Base-by-base conservation (phyloP, 2,888 invertebrate species). In the Callyntrura sp. region DNA sequence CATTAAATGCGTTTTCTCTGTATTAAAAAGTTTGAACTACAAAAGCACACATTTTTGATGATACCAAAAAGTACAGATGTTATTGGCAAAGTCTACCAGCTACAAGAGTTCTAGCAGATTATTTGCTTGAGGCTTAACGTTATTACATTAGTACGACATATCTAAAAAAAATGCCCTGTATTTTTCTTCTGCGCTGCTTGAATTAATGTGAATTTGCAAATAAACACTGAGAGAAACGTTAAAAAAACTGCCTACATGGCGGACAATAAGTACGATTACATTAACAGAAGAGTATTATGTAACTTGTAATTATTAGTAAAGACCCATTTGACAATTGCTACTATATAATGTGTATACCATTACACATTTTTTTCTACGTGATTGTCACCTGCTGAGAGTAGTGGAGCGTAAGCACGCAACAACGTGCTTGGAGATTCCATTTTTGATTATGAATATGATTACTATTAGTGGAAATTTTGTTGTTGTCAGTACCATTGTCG, bases 301-400 rank as follows among this genome's bases (percentile, higher is more conserved):
- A 87, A 87, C 86, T 65, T 68, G 55, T 87, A 62, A 65, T 65
- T 85, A 81, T 81, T 25, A 83, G 83, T 51, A 83, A 83, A 82
- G 78, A 87, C 43, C 60, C 83, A 78, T 62, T 85, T 65, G 82
- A 88, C 82, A 70, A 81, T 81, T 81, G 45, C 68, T 68, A 51
- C 25, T 28, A 68, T 28, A 68, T 83, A 60, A 51, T 68, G n/a
- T 48, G 35, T 51, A 28, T 17, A 43, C 28, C 35, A 73, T 35
- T 70, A 23, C 35, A 57, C 43, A 3, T 35, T 43, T 70, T 82
- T 70, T 70, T 85, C 35, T 73, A 57, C 55, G 35, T 68, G 62
- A 86, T 76, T 90, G 90, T 83, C 90, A 90, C 90, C 90, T 82
- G 90, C 90, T 90, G 90, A 45, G 85, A 8, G 82, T 88, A 88